Percentiles rank a stretch among this genome's conserved stretches.
These are phyloP conservation scores for Amphipoea oculea DNA, from an alignment of 2,888 invertebrate species.

Conservation along the genomic window DNA sequence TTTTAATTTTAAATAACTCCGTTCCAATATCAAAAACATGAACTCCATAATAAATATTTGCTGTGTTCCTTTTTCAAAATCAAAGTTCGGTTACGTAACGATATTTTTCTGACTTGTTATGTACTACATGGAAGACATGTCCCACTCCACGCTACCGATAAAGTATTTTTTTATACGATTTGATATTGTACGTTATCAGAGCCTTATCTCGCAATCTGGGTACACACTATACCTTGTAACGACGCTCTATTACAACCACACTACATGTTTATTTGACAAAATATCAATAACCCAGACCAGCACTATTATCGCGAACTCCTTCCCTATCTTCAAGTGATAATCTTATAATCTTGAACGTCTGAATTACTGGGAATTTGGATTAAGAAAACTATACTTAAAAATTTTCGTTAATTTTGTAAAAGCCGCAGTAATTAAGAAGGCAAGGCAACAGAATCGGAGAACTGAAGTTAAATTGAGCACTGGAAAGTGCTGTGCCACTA, in stretches of 20 bases:
- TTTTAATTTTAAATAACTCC: background rate
- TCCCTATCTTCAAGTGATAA: constrained; percentile 63
- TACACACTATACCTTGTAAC: constrained; percentile 84
- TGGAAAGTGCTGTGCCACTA: constrained; percentile 27
- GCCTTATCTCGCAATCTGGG: constrained; percentile 83
- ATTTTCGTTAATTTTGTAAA: background rate
- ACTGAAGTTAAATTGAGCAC: constrained; percentile 21
- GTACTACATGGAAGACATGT: constrained; percentile 31
- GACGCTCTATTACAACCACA: constrained; percentile 79
- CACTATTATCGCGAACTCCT: constrained; percentile 57
- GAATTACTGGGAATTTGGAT: constrained; percentile 18
- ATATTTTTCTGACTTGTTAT: constrained; percentile 16
- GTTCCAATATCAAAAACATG: background rate
- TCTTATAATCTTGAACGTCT: constrained; percentile 58
- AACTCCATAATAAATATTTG: background rate
- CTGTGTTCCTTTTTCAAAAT: constrained; percentile 43
- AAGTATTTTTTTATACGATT: constrained; percentile 71
- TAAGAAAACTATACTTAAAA: constrained; percentile 15
- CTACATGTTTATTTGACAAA: constrained; percentile 74
- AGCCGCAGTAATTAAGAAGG: constrained; percentile 5
- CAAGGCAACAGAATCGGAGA: background rate
- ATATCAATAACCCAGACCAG: constrained; percentile 65
- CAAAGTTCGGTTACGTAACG: constrained; percentile 41
- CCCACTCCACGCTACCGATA: constrained; percentile 47
- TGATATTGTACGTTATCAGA: constrained; percentile 76